phyloP scores from a whole-genome alignment of 2,113 vertebrate species.

The Pseudonaja textilis region DNA sequence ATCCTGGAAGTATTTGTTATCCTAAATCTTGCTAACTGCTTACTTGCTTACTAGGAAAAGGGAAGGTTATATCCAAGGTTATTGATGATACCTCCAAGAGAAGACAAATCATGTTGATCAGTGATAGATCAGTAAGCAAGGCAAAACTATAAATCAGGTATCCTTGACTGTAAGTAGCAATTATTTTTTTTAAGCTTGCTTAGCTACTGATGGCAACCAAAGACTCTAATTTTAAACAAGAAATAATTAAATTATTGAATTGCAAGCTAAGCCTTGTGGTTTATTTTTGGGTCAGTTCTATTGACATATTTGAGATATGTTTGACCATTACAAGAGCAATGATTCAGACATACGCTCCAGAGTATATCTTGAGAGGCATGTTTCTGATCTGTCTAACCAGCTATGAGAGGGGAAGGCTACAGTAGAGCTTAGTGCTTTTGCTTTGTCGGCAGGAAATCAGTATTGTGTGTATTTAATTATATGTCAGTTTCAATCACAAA shows the following conservation, averaged over 20 bases:
- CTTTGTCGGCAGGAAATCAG: neutral
- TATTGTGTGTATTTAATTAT: neutral
- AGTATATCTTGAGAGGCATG: neutral
- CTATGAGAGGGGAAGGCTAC: neutral
- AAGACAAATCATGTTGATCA: neutral
- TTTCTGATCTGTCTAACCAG: neutral
- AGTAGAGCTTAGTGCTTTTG: neutral
- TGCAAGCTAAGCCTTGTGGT: neutral
- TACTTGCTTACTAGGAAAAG: neutral
- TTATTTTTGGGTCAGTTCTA: neutral
- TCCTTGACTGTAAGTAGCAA: neutral
- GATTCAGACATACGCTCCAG: neutral
- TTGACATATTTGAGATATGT: neutral
- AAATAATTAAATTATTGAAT: neutral
- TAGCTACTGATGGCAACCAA: neutral
- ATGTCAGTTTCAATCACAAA: neutral
- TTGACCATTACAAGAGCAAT: neutral
- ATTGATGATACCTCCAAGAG: constrained; percentile 7
- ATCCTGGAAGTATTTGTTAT: neutral
- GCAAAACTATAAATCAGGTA: constrained; percentile 27
- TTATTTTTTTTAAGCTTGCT: neutral
- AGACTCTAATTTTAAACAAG: neutral
- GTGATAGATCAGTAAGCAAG: neutral
- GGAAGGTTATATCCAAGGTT: neutral
- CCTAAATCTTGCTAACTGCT: constrained; percentile 32